Evolutionary conservation across 1,140 invertebrate species (phyloP), one percentile per base, ranked within the genome.

Genomic region (Drosophila biarmipes): DNA sequence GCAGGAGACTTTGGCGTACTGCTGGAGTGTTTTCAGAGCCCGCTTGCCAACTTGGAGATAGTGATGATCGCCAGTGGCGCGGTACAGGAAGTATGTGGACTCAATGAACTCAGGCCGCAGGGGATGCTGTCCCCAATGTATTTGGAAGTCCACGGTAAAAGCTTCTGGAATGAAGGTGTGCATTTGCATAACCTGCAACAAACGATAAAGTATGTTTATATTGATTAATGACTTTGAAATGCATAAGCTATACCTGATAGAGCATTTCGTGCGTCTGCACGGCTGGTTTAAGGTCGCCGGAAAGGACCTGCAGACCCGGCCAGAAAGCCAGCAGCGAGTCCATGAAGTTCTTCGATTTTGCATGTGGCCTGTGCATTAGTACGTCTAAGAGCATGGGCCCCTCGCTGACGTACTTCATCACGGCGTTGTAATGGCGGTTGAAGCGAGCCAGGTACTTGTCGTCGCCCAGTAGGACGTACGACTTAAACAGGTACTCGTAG

Each of bases 151-250:
- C 5, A 96, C 96, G 0, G 98, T 98, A 92, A 98, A 99, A 15
- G 98, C 98, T 94, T 99, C 99, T 17, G 98, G 99, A 90, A 99
- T 96, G 92, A 99, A 99, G 72, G 98, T 99, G 92, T 99, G 98
- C 67, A 97, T 94, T 91, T 99, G 97, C 94, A 98, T 98, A 8
- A 98, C 72, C 72, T 75, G n/a, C 1, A 43, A 43, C 2, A 10
- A 2, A 14, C 11, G 1, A 8, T 29, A 14, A 17, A 52, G 2
- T 10, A 4, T 11, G 6, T 17, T 4, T 24, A 10, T 46, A n/a
- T 34, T 31, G 34, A 4, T n/a, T 11, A 8, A 11, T 12, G 17
- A 8, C 4, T 8, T 10, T 19, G 4, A 0, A 43, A 27, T 17
- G 4, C 8, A 21, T 6, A 1, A 15, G 5, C 0, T 6, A 24